A percentile compares a stretch with the other conserved stretches of the same genome.
Evolutionary conservation across 2,888 invertebrate genomes (phyloP).

Genomic region (Mimumesa dahlbomi): DNA sequence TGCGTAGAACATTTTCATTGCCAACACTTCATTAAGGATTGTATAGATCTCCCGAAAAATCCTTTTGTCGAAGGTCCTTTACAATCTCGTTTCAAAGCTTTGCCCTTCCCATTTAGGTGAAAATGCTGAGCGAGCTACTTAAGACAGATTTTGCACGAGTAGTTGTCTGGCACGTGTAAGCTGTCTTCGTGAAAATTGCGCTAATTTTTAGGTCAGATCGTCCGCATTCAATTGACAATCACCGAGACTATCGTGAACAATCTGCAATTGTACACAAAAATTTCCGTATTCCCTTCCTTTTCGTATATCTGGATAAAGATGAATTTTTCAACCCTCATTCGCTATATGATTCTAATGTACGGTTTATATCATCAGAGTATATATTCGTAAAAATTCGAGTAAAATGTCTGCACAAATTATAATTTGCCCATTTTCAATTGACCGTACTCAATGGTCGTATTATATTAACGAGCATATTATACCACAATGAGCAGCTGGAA

Average conservation of each 20-base stretch:
- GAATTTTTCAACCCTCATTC: no score
- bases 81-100: constrained; percentile 23
- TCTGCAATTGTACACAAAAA: no score
- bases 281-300: no score
- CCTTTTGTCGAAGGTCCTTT: background rate
- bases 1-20: background rate
- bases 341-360: no score
- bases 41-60: background rate
- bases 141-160: constrained; percentile 24
- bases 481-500: background rate
- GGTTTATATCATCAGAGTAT: no score
- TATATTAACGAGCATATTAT: background rate
- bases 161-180: constrained; percentile 23
- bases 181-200: constrained; percentile 29
- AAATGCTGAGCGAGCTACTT: constrained; percentile 49
- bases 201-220: constrained; percentile 49
- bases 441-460: no score
- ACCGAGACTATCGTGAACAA: no score
- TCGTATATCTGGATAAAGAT: no score
- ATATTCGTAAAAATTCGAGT: no score
- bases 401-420: no score
- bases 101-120: constrained; percentile 31
- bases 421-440: no score
- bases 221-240: background rate
- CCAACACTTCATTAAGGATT: background rate